Conservation (phyloP, 2,888 invertebrate species). For the Capitulum mitella region DNA sequence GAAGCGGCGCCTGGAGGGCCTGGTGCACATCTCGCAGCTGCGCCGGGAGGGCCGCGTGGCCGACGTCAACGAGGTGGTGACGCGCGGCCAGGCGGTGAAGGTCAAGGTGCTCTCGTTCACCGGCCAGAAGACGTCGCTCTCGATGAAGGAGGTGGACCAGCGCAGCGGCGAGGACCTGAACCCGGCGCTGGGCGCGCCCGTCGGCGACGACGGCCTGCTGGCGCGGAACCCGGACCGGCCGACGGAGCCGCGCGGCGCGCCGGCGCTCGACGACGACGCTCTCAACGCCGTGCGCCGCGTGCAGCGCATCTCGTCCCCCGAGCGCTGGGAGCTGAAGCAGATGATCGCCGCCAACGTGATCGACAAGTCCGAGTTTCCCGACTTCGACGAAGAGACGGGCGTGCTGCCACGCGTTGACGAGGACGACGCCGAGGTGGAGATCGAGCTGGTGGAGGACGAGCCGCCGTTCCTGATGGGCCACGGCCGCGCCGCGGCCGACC, state of each 20-base stretch:
- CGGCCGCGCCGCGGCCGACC: slow-evolving; percentile 79
- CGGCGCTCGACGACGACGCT: slow-evolving; percentile 67
- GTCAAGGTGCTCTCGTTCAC: slow-evolving; percentile 86
- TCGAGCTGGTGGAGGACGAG: slow-evolving; percentile 97
- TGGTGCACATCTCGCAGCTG: slow-evolving; percentile 94
- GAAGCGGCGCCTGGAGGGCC: slow-evolving; percentile 81
- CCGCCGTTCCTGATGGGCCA: slow-evolving; percentile 79
- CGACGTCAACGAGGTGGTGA: slow-evolving; percentile 87
- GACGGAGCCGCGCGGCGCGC: slow-evolving; percentile 47
- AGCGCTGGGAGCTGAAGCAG: slow-evolving; percentile 93
- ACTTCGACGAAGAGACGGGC: slow-evolving; percentile 96
- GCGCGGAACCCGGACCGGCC: slow-evolving; percentile 91
- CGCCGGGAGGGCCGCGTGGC: slow-evolving; percentile 88
- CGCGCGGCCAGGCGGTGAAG: slow-evolving; percentile 78
- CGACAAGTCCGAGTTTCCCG: slow-evolving; percentile 87
- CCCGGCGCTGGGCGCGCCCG: slow-evolving; percentile 51
- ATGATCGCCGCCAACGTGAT: slow-evolving; percentile 89
- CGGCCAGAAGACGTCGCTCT: slow-evolving; percentile 90
- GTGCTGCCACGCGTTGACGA: slow-evolving; percentile 37
- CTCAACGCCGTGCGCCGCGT: slow-evolving; percentile 64
- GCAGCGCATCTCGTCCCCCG: slow-evolving; percentile 89
- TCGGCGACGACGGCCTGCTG: slow-evolving; percentile 52
- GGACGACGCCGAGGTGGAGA: slow-evolving; percentile 92
- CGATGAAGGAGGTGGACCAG: slow-evolving; percentile 98
- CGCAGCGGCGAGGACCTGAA: slow-evolving; percentile 88